These are phyloP conservation scores for Amphiprion percula DNA, from an alignment of 2,113 vertebrate species.

Conservation along the genomic window DNA sequence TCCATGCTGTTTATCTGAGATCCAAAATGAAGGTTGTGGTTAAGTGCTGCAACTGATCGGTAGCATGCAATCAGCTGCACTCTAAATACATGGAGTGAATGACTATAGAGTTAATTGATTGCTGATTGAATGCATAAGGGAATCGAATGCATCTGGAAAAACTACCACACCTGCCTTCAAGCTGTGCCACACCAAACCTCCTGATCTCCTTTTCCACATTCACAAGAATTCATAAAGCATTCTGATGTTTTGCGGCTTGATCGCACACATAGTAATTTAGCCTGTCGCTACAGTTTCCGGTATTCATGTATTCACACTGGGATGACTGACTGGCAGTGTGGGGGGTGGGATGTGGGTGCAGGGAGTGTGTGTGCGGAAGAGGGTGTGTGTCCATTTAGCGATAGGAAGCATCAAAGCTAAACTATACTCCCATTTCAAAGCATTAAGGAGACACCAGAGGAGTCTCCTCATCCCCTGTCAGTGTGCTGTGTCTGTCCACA, in stretches of 20 bases:
- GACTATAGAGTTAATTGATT: constrained; percentile 31
- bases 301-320: constrained; percentile 63
- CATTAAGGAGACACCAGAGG: constrained; percentile 54
- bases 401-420: constrained; percentile 70
- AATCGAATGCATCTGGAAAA: constrained; percentile 34
- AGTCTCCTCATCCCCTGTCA: constrained; percentile 74
- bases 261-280: constrained; percentile 50
- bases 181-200: not conserved
- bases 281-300: constrained; percentile 54
- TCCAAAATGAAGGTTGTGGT: constrained; percentile 15
- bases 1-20: constrained; percentile 1
- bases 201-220: constrained; percentile 28
- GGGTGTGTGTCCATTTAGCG: constrained; percentile 60
- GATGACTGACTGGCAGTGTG: constrained; percentile 41
- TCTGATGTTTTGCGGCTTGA: constrained; percentile 42
- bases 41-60: constrained; percentile 27
- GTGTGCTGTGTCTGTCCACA: constrained; percentile 73
- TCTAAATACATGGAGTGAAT: constrained; percentile 2
- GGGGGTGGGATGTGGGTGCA: constrained; percentile 25
- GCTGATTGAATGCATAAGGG: constrained; percentile 25
- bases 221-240: constrained; percentile 38
- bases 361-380: not conserved
- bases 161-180: constrained; percentile 21
- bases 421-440: constrained; percentile 68
- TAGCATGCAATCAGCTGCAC: constrained; percentile 10